These are phyloP conservation scores for Coecobrya sp. DNA, from an alignment of 2,888 invertebrate species.

Conservation along the genomic window DNA sequence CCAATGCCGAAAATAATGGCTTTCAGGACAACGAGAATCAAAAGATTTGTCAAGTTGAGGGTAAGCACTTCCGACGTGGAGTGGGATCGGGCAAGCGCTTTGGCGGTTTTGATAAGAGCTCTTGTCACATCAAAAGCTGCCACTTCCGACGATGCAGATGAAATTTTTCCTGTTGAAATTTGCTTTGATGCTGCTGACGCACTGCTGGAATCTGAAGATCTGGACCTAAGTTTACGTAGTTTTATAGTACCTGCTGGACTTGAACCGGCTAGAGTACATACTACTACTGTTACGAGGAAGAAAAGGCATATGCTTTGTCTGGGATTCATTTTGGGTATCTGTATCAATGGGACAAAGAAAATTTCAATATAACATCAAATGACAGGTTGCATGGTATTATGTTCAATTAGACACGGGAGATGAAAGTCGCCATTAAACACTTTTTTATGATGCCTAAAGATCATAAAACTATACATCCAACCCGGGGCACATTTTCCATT, in stretches of 20 bases:
- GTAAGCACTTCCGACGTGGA: conserved; percentile 91
- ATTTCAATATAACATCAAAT: not conserved
- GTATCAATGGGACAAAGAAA: conserved; percentile 36
- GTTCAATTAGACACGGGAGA: not conserved
- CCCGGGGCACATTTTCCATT: not conserved
- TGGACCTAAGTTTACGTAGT: conserved; percentile 81
- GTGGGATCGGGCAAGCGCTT: conserved; percentile 85
- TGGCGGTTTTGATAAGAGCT: conserved; percentile 85
- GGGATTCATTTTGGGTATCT: conserved; percentile 85
- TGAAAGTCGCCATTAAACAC: conserved; percentile 17
- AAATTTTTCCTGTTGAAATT: conserved; percentile 55
- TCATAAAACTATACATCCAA: not conserved
- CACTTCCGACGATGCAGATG: conserved; percentile 20
- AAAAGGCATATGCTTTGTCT: conserved; percentile 84
- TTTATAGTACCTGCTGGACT: conserved; percentile 78
- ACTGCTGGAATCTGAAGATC: conserved; percentile 72
- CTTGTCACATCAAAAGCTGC: conserved; percentile 82
- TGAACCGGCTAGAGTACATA: conserved; percentile 82
- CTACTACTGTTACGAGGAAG: conserved; percentile 80
- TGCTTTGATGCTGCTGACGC: conserved; percentile 61
- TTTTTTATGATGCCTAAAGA: not conserved
- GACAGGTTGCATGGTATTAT: not conserved
- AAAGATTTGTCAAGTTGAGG: conserved; percentile 93
- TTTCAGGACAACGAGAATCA: conserved; percentile 93
- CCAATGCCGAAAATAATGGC: conserved; percentile 94